phyloP scores from a whole-genome alignment of 1,140 invertebrate genomes.

The Listronotus bonariensis region DNA sequence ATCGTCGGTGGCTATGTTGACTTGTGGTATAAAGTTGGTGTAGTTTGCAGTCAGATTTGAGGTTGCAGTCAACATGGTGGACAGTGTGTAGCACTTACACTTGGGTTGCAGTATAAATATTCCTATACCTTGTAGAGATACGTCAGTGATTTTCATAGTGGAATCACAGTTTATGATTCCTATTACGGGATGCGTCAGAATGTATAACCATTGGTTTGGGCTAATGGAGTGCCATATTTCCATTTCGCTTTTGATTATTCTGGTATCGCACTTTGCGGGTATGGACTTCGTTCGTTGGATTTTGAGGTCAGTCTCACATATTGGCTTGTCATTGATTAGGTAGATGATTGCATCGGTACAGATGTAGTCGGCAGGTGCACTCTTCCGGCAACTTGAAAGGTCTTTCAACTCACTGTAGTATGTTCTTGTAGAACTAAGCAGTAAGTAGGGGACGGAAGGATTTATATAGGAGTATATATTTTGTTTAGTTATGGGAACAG shows the following conservation, averaged over 20 bases:
- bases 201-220: constrained; percentile 1
- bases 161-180: constrained; percentile 1
- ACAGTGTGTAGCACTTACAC: constrained; percentile 20
- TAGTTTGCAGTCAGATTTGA: constrained; percentile 7
- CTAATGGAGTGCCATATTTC: constrained; percentile 7
- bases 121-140: constrained; percentile 5
- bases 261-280: no score
- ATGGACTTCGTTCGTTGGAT: no score
- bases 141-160: no score
- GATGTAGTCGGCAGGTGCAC: no score
- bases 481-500: not conserved
- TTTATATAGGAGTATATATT: no score
- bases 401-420: not conserved
- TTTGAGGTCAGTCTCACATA: no score
- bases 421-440: not conserved
- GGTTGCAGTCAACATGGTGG: not conserved
- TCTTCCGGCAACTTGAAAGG: not conserved
- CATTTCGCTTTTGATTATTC: not conserved
- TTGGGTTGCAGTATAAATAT: constrained; percentile 6
- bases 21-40: constrained; percentile 10
- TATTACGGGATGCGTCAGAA: not conserved
- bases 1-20: constrained; percentile 4
- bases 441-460: constrained; percentile 2
- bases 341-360: not conserved
- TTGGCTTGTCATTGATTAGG: not conserved